Base-by-base conservation (phyloP, 2,888 invertebrate genomes). In the Pachliopta kotzebuea region DNA sequence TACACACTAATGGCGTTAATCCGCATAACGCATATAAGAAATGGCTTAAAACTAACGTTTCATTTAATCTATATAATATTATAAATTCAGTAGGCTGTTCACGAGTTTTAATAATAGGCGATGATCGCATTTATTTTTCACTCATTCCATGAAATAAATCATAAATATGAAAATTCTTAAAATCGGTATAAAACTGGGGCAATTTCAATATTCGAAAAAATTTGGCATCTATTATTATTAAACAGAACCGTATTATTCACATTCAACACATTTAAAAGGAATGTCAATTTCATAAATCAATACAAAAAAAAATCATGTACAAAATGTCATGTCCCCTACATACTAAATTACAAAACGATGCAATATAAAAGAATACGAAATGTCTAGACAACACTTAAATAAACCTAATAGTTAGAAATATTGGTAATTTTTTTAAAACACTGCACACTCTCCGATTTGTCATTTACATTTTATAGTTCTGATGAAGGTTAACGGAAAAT, bases 331-430 rank as follows among this genome's bases (percentile, higher is more conserved):
- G 42, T 61, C 6, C 50, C n/a, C 18, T 45, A 23, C 31, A 63
- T 29, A 56, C 31, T 57, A 54, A 58, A 26, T 42, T 54, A 58
- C 54, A 65, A 45, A 65, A 21, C 29, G 53, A 61, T 61, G 49
- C 56, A 57, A 65, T 61, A 65, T 65, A 65, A 65, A 45, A 45
- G 65, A 65, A 65, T 65, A 61, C 18, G 65, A 65, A 56, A 65
- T 65, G 65, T 65, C 65, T 58, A 61, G 57, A 65, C 61, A 61
- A 65, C 49, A 61, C 53, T 49, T 65, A 61, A 65, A 65, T 60
- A 26, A 60, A 53, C 29, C 57, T 65, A 57, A 31, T 29, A 29
- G 18, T 21, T 64, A 60, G 17, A 65, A 65, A 61, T 65, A 65
- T 57, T 65, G 65, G 54, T 57, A 61, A 42, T 54, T 57, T 57